These are phyloP conservation scores for Orgyia antiqua DNA, from an alignment of 2,888 invertebrate genomes.

Conservation along the genomic window DNA sequence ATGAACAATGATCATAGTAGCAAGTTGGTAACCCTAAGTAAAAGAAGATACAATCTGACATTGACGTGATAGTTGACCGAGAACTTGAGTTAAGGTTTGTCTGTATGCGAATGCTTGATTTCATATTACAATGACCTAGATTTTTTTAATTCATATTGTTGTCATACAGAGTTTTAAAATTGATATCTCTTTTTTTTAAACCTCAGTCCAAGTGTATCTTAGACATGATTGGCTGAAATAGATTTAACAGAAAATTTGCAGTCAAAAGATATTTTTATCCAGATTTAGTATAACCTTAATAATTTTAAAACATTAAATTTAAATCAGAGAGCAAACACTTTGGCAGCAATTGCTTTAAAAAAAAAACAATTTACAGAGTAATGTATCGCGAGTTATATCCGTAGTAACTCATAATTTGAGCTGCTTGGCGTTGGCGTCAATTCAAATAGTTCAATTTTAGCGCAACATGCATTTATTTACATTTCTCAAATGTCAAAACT, in stretches of 20 bases:
- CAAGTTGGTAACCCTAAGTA: too few species aligned
- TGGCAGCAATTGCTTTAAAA: slow-evolving; percentile 5
- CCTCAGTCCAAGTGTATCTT: too few species aligned
- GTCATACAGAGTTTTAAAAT: too few species aligned
- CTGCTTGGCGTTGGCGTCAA: slow-evolving; percentile 9
- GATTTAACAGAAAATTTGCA: too few species aligned
- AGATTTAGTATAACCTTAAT: too few species aligned
- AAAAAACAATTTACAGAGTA: slow-evolving; percentile 6
- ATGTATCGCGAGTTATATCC: slow-evolving; percentile 10
- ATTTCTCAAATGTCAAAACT: slow-evolving; percentile 11
- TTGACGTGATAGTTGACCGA: slow-evolving; percentile 25
- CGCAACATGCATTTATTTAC: slow-evolving; percentile 5
- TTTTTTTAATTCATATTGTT: slow-evolving; percentile 3
- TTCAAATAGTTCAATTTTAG: slow-evolving; percentile 10
- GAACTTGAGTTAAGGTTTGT: slow-evolving; percentile 25
- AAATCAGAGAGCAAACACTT: slow-evolving; percentile 6
- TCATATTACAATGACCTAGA: slow-evolving; percentile 16
- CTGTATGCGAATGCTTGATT: slow-evolving; percentile 15
- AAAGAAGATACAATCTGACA: slow-evolving; percentile 32
- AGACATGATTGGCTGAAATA: too few species aligned
- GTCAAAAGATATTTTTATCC: too few species aligned
- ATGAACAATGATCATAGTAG: too few species aligned
- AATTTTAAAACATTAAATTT: neutral
- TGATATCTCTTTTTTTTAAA: too few species aligned
- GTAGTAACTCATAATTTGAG: slow-evolving; percentile 8